These are phyloP conservation scores for Danaus melanippus DNA, from an alignment of 1,140 invertebrate species.

Conservation along the genomic window DNA sequence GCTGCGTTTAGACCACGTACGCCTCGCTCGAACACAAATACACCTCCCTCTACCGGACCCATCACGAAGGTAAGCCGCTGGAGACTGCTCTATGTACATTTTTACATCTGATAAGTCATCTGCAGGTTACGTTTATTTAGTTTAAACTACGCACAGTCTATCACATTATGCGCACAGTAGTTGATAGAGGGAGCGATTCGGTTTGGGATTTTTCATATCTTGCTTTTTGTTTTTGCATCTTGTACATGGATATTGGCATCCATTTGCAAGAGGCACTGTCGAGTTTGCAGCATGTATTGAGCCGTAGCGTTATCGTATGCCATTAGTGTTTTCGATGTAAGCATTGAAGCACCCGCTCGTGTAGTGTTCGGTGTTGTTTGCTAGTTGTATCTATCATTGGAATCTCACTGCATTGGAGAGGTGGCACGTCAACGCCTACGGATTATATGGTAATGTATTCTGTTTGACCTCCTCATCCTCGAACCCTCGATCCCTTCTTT, in stretches of 20 bases:
- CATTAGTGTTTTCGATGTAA: constrained; percentile 67
- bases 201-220: constrained; percentile 61
- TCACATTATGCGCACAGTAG: constrained; percentile 64
- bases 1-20: constrained; percentile 93
- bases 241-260: constrained; percentile 61
- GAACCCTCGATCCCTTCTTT: constrained; percentile 58
- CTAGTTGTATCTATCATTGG: constrained; percentile 55
- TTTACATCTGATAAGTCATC: constrained; percentile 28
- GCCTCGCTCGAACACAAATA: constrained; percentile 84
- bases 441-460: constrained; percentile 67
- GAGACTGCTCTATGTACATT: constrained; percentile 32
- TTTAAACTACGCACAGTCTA: constrained; percentile 56
- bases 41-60: constrained; percentile 82
- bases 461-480: constrained; percentile 53
- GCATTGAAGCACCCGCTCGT: constrained; percentile 63
- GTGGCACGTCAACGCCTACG: constrained; percentile 63
- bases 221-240: constrained; percentile 53
- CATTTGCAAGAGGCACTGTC: constrained; percentile 60
- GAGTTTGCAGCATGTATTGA: constrained; percentile 63
- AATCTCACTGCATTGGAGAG: constrained; percentile 65
- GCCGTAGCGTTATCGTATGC: constrained; percentile 68
- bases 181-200: constrained; percentile 65
- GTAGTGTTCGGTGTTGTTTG: constrained; percentile 70
- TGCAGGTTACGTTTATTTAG: constrained; percentile 55
- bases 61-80: constrained; percentile 89